Base-by-base conservation (phyloP, 1,140 invertebrate species). In the Cyclargus thomasi region DNA sequence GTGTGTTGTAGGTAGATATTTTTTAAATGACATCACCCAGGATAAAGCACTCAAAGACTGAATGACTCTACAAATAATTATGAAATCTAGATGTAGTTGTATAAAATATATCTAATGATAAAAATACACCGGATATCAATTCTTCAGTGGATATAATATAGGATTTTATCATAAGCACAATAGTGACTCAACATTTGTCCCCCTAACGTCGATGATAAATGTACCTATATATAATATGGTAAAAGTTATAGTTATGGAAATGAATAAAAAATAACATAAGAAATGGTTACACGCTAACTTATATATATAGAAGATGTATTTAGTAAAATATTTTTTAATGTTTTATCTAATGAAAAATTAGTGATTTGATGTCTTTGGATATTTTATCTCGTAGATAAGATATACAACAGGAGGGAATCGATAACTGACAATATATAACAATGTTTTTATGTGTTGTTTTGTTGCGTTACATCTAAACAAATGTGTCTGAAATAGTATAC, bases 301-400 rank as follows among this genome's bases (percentile, higher is more conserved):
- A n/a, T n/a, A n/a, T n/a, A n/a, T n/a, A 29, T 6, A 29, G 4
- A 29, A 29, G 29, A 29, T 29, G 4, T n/a, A 23, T 23, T 29
- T 7, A 29, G 5, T 29, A 29, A 29, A 29, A 29, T 29, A 29
- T 29, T 29, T 8, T 29, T 29, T 29, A 29, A 29, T n/a, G 8
- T 29, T 29, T 29, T 29, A 29, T 29, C 8, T 29, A 29, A 29
- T 29, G 8, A 29, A 29, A 29, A 2, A 5, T 29, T 7, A 29
- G 29, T 8, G 29, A 29, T 29, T 29, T 4, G 5, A 29, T 29
- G 5, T 29, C 5, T 29, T 36, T 62, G 11, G 29, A 14, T n/a
- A 10, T 16, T 47, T 16, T 65, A 65, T 65, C 64, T 21, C 53
- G 10, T 14, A 53, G 64, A 65, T 65, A 65, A 65, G 64, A 65